Base-by-base conservation (phyloP, 2,797 vertebrate genomes). In the Pampus argenteus region DNA sequence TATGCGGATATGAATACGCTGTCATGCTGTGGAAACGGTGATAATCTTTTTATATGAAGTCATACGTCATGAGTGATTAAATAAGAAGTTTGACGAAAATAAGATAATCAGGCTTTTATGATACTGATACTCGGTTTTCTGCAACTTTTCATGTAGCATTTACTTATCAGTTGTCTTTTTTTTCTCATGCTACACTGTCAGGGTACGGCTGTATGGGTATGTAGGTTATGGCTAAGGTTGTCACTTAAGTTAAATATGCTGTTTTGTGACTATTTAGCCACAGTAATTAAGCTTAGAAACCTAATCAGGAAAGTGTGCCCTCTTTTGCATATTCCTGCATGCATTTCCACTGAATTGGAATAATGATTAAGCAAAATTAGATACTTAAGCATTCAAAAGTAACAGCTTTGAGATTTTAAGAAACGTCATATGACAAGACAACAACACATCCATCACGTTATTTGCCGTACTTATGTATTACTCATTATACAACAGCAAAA, bases 41-140 rank as follows among this genome's bases (percentile, higher is more conserved):
- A 15, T 18, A 44, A 44, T 44, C 40, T 44, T 44, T 44, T 44
- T 18, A 44, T 18, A 73, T 78, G 42, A 69, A 55, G 57, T 82
- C 65, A 56, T 52, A 18, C 7, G 67, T 55, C 14, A 26, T 51
- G 14, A 61, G 3, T 38, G 40, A 77, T 55, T 56, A 29, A 65
- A 34, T 44, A 14, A 60, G 15, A 44, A 18, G 5, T 57, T 63
- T 31, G 22, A 26, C 4, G 22, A 23, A 45, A 5, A 11, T 29
- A 9, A 25, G 20, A 17, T 6, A 49, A 56, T 47, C 34, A 7
- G n/a, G 17, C n/a, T 28, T 40, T 45, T 2, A 2, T 58, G 7
- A 22, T 6, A 31, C 5, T n/a, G 22, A 38, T 1, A 71, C 15
- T 11, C 17, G 29, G 49, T 14, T 9, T 22, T 31, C 15, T 18